These are phyloP conservation scores for Biston stratarius DNA, from an alignment of 2,888 invertebrate genomes.

Conservation along the genomic window DNA sequence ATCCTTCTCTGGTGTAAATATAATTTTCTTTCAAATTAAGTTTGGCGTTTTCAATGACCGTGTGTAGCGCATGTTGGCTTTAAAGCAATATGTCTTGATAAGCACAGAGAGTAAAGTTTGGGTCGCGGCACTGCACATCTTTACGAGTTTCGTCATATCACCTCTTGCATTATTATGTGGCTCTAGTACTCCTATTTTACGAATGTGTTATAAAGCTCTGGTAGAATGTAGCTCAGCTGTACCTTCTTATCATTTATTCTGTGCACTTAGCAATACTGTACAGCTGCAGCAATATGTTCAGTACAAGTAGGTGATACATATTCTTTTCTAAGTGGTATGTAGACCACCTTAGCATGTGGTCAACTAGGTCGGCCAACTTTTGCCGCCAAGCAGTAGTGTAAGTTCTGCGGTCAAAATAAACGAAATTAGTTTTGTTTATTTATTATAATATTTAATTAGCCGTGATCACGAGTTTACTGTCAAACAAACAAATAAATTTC, in stretches of 20 bases:
- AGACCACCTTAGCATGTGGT: too few species aligned
- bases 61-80: slow-evolving; percentile 34
- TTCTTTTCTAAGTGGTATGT: too few species aligned
- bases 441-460: too few species aligned
- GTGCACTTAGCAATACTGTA: background rate
- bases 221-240: background rate
- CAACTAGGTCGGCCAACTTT: too few species aligned
- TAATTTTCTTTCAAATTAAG: background rate
- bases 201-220: slow-evolving; percentile 21
- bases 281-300: background rate
- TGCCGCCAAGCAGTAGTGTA: too few species aligned
- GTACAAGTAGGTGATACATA: background rate
- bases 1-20: too few species aligned
- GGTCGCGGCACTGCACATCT: slow-evolving; percentile 59
- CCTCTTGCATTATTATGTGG: slow-evolving; percentile 55
- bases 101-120: slow-evolving; percentile 66
- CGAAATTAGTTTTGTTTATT: too few species aligned
- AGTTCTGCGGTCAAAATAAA: too few species aligned
- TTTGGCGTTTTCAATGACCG: slow-evolving; percentile 21
- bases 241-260: background rate
- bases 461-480: too few species aligned
- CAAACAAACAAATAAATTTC: too few species aligned
- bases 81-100: slow-evolving; percentile 65
- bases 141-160: slow-evolving; percentile 50
- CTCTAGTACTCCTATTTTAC: slow-evolving; percentile 48